These are phyloP conservation scores for Atlantisia rogersi DNA, from an alignment of 2,113 vertebrate genomes.

Conservation along the genomic window DNA sequence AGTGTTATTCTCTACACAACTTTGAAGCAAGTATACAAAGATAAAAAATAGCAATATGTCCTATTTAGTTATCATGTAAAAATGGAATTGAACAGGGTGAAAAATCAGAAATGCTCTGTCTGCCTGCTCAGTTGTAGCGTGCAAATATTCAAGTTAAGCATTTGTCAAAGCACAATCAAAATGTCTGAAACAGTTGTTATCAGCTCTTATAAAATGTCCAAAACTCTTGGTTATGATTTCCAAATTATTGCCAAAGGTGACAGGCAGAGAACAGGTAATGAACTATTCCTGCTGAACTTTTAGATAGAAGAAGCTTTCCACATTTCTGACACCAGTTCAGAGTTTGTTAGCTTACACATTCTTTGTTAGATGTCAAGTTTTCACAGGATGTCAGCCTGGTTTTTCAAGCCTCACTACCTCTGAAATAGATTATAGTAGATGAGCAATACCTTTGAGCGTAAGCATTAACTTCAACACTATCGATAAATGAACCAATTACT, in stretches of 20 bases:
- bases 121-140: background rate
- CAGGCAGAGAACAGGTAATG: background rate
- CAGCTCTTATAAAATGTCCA: background rate
- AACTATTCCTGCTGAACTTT: background rate
- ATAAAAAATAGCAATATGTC: background rate
- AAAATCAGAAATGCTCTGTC: background rate
- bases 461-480: background rate
- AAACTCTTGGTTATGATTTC: background rate
- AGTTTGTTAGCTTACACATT: background rate
- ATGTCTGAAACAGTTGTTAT: background rate
- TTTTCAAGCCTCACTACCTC: background rate
- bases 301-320: background rate
- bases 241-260: background rate
- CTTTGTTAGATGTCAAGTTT: background rate
- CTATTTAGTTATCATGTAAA: background rate
- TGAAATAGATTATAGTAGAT: background rate
- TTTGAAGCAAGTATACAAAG: background rate
- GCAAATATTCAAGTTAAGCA: background rate
- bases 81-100: rapidly evolving
- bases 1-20: background rate
- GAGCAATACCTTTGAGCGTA: background rate
- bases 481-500: background rate
- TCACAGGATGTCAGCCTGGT: background rate
- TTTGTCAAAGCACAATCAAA: background rate
- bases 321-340: background rate